A percentile compares a stretch with the other conserved stretches of the same genome.
phyloP scores from a whole-genome alignment of 2,113 vertebrate genomes.

The Eleginops maclovinus region DNA sequence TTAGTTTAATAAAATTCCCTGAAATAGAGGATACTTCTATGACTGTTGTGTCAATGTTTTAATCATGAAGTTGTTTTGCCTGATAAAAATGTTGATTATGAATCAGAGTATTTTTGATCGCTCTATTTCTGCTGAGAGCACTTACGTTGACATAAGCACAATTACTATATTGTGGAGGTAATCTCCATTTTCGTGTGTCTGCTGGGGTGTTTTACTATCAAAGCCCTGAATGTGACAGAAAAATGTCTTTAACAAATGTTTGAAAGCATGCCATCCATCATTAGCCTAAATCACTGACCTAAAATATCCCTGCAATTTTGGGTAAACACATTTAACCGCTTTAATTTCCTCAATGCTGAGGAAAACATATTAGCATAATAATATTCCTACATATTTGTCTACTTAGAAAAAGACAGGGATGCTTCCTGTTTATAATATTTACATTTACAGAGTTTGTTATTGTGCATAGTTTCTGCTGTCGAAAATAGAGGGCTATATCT shows the following conservation, averaged over 20 bases:
- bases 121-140: neutral
- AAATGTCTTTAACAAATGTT: conserved; percentile 31
- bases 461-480: neutral
- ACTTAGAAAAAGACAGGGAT: neutral
- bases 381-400: no score
- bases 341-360: neutral
- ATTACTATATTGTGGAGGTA: conserved; percentile 39
- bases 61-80: neutral
- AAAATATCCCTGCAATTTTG: conserved; percentile 10
- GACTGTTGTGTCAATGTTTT: neutral
- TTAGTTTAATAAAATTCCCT: neutral
- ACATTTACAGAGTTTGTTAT: neutral
- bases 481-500: neutral
- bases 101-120: neutral
- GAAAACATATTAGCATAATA: no score
- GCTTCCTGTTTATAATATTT: neutral
- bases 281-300: conserved; percentile 15
- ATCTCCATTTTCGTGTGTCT: conserved; percentile 55
- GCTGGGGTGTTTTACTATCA: conserved; percentile 51
- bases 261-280: conserved; percentile 33
- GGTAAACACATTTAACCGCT: neutral
- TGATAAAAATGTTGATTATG: neutral
- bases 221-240: conserved; percentile 41
- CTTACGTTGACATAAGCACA: neutral
- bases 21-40: neutral